These are phyloP conservation scores for Cataglyphis cursor DNA, from an alignment of 2,888 invertebrate species.

Conservation along the genomic window DNA sequence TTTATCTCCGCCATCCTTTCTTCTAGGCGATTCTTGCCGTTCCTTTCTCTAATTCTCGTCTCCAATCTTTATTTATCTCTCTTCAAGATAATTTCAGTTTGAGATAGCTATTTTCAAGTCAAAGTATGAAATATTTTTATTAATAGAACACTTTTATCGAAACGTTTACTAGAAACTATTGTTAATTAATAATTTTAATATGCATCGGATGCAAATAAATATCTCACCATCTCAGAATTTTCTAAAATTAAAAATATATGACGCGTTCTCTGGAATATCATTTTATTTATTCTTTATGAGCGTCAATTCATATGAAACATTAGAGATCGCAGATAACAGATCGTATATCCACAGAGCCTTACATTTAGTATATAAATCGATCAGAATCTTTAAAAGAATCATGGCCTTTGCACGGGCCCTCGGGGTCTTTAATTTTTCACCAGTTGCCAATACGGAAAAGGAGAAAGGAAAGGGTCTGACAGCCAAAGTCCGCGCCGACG, in stretches of 20 bases:
- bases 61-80: conserved; percentile 40
- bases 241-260: conserved; percentile 14
- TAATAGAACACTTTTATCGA: not conserved
- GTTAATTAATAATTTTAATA: not conserved
- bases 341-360: conserved; percentile 26
- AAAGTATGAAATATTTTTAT: conserved; percentile 11
- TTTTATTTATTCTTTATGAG: not conserved
- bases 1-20: conserved; percentile 70
- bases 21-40: conserved; percentile 66
- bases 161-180: not conserved
- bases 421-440: conserved; percentile 36
- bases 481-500: conserved; percentile 34
- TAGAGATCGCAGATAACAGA: conserved; percentile 37
- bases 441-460: conserved; percentile 32
- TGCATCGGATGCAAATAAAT: not conserved
- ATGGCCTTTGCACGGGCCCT: conserved; percentile 19
- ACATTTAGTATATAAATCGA: conserved; percentile 51
- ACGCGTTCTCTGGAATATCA: not conserved
- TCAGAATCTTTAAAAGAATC: conserved; percentile 47
- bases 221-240: conserved; percentile 1
- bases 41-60: conserved; percentile 72
- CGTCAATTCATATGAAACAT: conserved; percentile 32
- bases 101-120: conserved; percentile 23
- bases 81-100: not conserved
- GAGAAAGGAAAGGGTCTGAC: conserved; percentile 45